phyloP scores from a whole-genome alignment of 1,140 invertebrate genomes.

The Bombus picipes region DNA sequence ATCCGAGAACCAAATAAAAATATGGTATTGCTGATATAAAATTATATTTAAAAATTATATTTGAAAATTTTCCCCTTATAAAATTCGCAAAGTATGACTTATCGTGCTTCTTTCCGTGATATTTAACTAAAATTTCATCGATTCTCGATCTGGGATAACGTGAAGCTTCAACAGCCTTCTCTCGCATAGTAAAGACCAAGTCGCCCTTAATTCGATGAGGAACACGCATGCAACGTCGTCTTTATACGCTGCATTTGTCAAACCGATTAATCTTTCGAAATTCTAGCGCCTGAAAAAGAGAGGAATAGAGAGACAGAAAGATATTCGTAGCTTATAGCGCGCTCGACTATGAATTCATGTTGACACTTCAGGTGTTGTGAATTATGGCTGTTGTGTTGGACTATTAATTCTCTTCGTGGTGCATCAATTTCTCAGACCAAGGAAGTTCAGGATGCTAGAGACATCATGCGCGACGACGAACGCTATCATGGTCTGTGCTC shows the following conservation, averaged over 20 bases:
- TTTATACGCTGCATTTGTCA: slow-evolving; percentile 46
- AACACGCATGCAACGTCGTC: background rate
- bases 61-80: too few relatives aligned
- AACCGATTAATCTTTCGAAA: slow-evolving; percentile 55
- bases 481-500: slow-evolving; percentile 37
- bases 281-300: background rate
- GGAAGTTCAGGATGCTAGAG: slow-evolving; percentile 51
- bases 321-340: slow-evolving; percentile 42
- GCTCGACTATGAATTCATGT: slow-evolving; percentile 64
- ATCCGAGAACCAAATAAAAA: too few relatives aligned
- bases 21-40: too few relatives aligned
- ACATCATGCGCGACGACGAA: slow-evolving; percentile 46
- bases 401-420: slow-evolving; percentile 61
- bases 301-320: background rate
- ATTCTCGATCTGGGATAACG: too few relatives aligned
- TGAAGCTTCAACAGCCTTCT: too few relatives aligned
- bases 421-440: slow-evolving; percentile 53
- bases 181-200: too few relatives aligned
- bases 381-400: slow-evolving; percentile 61
- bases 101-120: too few relatives aligned
- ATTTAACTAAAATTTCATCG: too few relatives aligned
- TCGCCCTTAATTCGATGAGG: too few relatives aligned
- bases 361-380: slow-evolving; percentile 67
- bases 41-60: too few relatives aligned
- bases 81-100: too few relatives aligned